Evolutionary conservation across 92 coral and sea anemone genomes (phyloP), one percentile per base, ranked within the genome.

Genomic region (Actinostola sp.): DNA sequence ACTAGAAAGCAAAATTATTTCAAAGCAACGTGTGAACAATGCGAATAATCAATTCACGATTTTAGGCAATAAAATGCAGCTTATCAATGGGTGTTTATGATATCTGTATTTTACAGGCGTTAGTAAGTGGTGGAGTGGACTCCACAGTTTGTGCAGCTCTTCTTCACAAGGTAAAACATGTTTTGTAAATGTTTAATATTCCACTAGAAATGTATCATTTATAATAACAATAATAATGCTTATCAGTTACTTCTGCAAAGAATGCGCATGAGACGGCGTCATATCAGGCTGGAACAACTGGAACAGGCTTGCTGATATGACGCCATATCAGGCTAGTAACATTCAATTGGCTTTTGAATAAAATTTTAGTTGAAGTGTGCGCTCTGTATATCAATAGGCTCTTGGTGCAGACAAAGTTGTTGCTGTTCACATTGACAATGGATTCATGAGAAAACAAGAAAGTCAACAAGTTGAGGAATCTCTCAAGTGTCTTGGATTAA

Each of bases 91-190:
- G n/a, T n/a, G n/a, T n/a, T n/a, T n/a, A n/a, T n/a, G n/a, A n/a
- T n/a, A n/a, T n/a, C n/a, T n/a, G n/a, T n/a, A n/a, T n/a, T n/a
- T n/a, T 82, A 17, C 49, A 94, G 98, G 96, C 90, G 16, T 61
- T 94, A 33, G 89, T 94, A 20, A 94, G 98, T 86, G 98, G 98
- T 38, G 98, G 98, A 5, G 98, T 94, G 12, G 98, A 94, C 61
- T 94, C 98, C 14, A 94, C 98, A 34, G 98, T 94, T 8, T 89
- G 97, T 75, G 96, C 98, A 12, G 98, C 97, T 0, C 82, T 94
- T 53, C 86, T 94, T 43, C 89, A 87, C 69, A 94, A 88, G 95
- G 98, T 88, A 39, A 56, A 20, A 7, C 27, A 4, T 17, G 12
- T 31, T 29, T 13, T 6, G 8, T 4, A 7, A 20, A 61, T 14